Base-by-base conservation (phyloP, 2,797 vertebrate species). In the Catostomus latipinnis region DNA sequence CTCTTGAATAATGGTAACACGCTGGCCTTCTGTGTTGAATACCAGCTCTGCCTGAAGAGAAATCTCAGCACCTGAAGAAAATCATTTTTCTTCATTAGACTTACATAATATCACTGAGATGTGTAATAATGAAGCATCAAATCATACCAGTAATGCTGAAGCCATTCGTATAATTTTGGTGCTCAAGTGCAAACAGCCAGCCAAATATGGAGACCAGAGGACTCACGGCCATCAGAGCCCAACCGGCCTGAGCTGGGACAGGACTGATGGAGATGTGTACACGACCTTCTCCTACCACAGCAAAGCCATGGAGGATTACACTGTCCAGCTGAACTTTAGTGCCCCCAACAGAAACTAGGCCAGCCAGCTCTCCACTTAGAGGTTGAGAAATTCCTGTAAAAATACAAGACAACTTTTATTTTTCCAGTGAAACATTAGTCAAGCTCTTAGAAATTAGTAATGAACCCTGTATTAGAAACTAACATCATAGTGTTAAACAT, bases 11-110 rank as follows among this genome's bases (percentile, higher is more conserved):
- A 98, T 92, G 74, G 89, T 88, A 88, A 98, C 86, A 81, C 94
- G 96, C 90, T 96, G 96, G 0, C 94, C 96, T 75, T 93, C 93
- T 6, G 93, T 94, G 82, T 94, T 84, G 68, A 98, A 98, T 84
- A 95, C 96, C 86, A 98, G 95, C 86, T 98, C 96, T 0, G 96
- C 95, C 89, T 94, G 93, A 16, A 96, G 92, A 8, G 91, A 96
- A 89, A 98, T 97, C 88, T 97, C 95, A 0, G 96, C 97, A 71
- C 97, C 97, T 98, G 6, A n/a, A 14, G 18, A 43, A 73, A 70
- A 69, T 4, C 4, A n/a, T 65, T 54, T 18, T 16, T 8, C 9
- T 54, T 75, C 6, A 18, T 45, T 14, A 46, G 34, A 67, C n/a
- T 46, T 11, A 48, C 14, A 34, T 56, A 9, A 53, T n/a, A 0